Percentiles rank a stretch among this genome's conserved stretches.
Conservation (phyloP, 1,140 invertebrate species). For the Hyphantria cunea region DNA sequence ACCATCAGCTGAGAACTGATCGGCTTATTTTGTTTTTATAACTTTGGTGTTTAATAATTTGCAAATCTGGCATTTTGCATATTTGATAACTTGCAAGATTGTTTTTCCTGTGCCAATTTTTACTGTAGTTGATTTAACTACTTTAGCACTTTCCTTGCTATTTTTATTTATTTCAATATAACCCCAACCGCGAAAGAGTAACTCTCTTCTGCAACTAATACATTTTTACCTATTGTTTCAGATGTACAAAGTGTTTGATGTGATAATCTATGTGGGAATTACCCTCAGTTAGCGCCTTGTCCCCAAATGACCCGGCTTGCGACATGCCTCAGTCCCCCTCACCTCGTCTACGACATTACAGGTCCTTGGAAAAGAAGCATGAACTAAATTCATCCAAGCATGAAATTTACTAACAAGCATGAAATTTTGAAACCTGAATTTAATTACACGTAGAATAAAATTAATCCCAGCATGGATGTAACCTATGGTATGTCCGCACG, state of each 20-base stretch:
- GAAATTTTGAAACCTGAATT: neutral
- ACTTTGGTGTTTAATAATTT: too few relatives aligned
- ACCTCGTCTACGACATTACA: slow-evolving; percentile 86
- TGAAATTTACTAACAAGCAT: slow-evolving; percentile 3
- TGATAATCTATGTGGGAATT: slow-evolving; percentile 71
- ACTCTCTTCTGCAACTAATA: slow-evolving; percentile 36
- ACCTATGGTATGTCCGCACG: neutral
- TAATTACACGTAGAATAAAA: slow-evolving; percentile 27
- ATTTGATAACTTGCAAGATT: neutral
- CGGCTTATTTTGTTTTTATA: too few relatives aligned
- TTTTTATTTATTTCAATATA: slow-evolving; percentile 10
- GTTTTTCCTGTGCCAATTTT: too few relatives aligned
- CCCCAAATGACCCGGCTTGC: slow-evolving; percentile 81
- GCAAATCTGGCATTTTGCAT: too few relatives aligned
- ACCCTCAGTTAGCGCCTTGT: slow-evolving; percentile 63
- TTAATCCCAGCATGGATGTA: slow-evolving; percentile 5
- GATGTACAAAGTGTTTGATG: slow-evolving; percentile 79
- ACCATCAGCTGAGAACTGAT: too few relatives aligned
- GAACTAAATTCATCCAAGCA: slow-evolving; percentile 22
- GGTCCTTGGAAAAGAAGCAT: slow-evolving; percentile 71
- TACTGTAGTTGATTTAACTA: too few relatives aligned
- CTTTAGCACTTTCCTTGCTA: neutral
- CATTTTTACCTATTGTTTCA: slow-evolving; percentile 67
- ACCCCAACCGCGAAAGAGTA: slow-evolving; percentile 8
- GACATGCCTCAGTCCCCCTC: slow-evolving; percentile 85